Percentiles rank a stretch among this genome's conserved stretches.
phyloP scores from a whole-genome alignment of 2,797 vertebrate species.

The Sphenodon punctatus region DNA sequence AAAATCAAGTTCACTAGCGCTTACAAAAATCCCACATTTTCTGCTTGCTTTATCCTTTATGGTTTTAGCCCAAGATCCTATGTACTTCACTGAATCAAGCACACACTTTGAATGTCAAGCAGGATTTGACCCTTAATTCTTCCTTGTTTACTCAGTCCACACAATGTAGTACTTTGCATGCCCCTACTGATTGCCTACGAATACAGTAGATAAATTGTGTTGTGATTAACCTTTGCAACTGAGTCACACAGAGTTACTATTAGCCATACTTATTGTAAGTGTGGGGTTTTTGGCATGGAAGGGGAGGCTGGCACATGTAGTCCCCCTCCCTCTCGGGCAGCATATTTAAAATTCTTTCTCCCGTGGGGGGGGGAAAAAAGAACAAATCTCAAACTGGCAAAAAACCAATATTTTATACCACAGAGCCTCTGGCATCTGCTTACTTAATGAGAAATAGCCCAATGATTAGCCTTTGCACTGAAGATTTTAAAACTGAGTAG shows the following conservation, averaged over 20 bases:
- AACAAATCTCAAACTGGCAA: conserved; percentile 34
- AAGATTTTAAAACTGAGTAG: not conserved
- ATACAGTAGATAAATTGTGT: conserved; percentile 20
- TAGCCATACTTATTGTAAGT: conserved; percentile 39
- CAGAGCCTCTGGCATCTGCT: not conserved
- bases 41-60: not conserved
- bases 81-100: conserved; percentile 23
- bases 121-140: not conserved
- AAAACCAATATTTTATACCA: conserved; percentile 45
- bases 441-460: not conserved
- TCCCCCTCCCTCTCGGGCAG: conserved; percentile 3
- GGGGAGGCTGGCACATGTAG: not conserved
- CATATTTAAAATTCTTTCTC: conserved; percentile 31
- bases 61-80: not conserved
- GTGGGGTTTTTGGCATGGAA: conserved; percentile 30
- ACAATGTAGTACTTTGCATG: not conserved
- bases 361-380: conserved; percentile 26
- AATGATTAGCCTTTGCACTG: not conserved
- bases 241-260: conserved; percentile 30
- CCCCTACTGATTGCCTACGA: conserved; percentile 5
- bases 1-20: not conserved
- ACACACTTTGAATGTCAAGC: not conserved
- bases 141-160: not conserved
- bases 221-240: conserved; percentile 34
- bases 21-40: not conserved